Base-by-base conservation (phyloP, 2,888 invertebrate genomes). In the Anaspis maculata region DNA sequence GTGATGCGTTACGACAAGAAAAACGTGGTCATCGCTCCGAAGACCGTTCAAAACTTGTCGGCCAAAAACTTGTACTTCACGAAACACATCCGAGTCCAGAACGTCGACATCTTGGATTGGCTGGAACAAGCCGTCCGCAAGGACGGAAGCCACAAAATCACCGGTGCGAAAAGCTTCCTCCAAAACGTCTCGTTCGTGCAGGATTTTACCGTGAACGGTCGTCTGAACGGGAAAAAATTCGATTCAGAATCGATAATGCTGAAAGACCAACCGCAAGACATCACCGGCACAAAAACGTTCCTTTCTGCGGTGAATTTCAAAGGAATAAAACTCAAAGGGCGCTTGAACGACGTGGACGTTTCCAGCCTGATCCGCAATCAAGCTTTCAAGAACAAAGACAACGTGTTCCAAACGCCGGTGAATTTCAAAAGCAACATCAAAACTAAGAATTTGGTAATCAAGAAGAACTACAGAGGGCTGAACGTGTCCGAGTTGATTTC, bases 21-120 rank as follows among this genome's bases (percentile, higher is more conserved):
- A 13, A 72, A 70, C 50, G 48, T 61, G 3, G 52, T 75, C 1
- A 68, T 62, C 1, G 69, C 70, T 3, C 49, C 47, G 2, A 73
- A 72, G 57, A 51, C 28, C 22, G 52, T 72, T 19, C 27, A 54
- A 3, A 56, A 59, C 31, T 52, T 71, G n/a, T 44, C 45, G 11
- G 59, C 67, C 0, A 52, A 57, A 15, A 54, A 65, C 34, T 47
- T 76, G 2, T 51, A 54, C 28, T 51, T 62, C 6, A 45, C 56
- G 6, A 37, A 54, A 13, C 44, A 55, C 28, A 41, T 50, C 16
- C 46, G 41, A 15, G 51, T 74, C 11, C 70, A 71, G 45, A 58
- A 66, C 26, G 64, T 72, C 1, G 58, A 70, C 26, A 51, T 77
- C 6, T 34, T 54, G 2, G 48, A 68, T 27, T 76, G 72, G 69